Evolutionary conservation across 2,888 invertebrate species (phyloP).

Genomic region (Hipparchia sbordonii): DNA sequence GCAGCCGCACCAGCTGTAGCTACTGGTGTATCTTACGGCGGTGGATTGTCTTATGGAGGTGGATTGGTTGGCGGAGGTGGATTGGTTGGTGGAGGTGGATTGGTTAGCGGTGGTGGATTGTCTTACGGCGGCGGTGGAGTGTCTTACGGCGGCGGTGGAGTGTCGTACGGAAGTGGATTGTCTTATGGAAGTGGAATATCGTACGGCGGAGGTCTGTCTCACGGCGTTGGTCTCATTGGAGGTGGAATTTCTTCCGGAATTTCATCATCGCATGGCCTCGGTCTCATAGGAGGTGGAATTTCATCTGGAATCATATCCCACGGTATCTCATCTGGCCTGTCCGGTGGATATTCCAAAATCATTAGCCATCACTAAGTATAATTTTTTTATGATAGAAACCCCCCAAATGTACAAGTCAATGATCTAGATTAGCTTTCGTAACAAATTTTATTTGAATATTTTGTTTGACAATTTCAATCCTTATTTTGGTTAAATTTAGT

Average conservation of each 20-base stretch:
- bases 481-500: constrained; percentile 24
- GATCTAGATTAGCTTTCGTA: constrained; percentile 39
- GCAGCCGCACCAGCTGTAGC: neutral
- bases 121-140: constrained; percentile 4
- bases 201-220: constrained; percentile 23
- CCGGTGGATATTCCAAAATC: constrained; percentile 41
- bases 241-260: neutral
- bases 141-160: constrained; percentile 9
- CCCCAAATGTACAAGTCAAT: constrained; percentile 43
- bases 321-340: constrained; percentile 35
- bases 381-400: constrained; percentile 28
- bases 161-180: constrained; percentile 13
- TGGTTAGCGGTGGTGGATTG: constrained; percentile 5
- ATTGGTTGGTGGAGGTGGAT: neutral
- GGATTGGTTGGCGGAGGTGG: constrained; percentile 16
- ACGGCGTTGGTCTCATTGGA: constrained; percentile 26
- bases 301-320: constrained; percentile 15
- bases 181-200: constrained; percentile 1
- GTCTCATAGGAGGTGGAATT: constrained; percentile 22
- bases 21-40: constrained; percentile 21
- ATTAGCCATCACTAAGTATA: constrained; percentile 42
- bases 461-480: constrained; percentile 21
- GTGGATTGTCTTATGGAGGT: constrained; percentile 14
- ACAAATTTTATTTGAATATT: constrained; percentile 27
- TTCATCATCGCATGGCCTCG: constrained; percentile 18